Percentiles rank a stretch among this genome's conserved stretches.
Evolutionary conservation across 1,140 invertebrate genomes (phyloP).

Genomic region (Monomorium pharaonis): DNA sequence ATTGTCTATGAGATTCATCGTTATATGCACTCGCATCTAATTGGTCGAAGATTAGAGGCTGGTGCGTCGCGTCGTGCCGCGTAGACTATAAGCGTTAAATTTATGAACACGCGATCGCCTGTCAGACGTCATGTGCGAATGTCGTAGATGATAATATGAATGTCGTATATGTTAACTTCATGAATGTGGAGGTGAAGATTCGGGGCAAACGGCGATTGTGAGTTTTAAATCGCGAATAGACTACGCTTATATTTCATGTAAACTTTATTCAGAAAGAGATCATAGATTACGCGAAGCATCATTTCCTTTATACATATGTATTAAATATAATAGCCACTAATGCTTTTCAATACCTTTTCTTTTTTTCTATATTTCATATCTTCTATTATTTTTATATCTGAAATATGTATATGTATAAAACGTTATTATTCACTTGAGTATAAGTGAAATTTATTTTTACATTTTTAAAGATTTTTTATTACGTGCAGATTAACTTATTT

Average conservation of each 20-base stretch:
- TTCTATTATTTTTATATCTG: neutral
- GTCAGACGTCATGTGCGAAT: neutral
- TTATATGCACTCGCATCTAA: neutral
- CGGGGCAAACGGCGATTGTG: neutral
- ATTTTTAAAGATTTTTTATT: neutral
- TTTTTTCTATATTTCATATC: neutral
- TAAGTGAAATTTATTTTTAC: neutral
- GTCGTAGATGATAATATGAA: neutral
- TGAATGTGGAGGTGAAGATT: neutral
- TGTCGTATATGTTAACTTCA: slow-evolving; percentile 31
- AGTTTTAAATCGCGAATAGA: slow-evolving; percentile 15
- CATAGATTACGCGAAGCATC: neutral
- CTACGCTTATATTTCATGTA: neutral
- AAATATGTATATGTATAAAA: neutral
- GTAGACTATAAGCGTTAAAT: slow-evolving; percentile 41
- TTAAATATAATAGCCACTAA: neutral
- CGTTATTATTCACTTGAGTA: neutral
- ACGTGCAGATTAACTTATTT: neutral
- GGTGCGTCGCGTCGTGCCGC: neutral
- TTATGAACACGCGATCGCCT: neutral
- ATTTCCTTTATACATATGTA: slow-evolving; percentile 28
- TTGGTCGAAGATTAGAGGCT: slow-evolving; percentile 38
- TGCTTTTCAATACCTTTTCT: neutral
- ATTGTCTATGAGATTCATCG: slow-evolving; percentile 11
- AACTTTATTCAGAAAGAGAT: slow-evolving; percentile 16